A percentile compares a stretch with the other conserved stretches of the same genome.
These are phyloP conservation scores for Onchidella celtica DNA, from an alignment of 2,888 invertebrate genomes.

Conservation along the genomic window DNA sequence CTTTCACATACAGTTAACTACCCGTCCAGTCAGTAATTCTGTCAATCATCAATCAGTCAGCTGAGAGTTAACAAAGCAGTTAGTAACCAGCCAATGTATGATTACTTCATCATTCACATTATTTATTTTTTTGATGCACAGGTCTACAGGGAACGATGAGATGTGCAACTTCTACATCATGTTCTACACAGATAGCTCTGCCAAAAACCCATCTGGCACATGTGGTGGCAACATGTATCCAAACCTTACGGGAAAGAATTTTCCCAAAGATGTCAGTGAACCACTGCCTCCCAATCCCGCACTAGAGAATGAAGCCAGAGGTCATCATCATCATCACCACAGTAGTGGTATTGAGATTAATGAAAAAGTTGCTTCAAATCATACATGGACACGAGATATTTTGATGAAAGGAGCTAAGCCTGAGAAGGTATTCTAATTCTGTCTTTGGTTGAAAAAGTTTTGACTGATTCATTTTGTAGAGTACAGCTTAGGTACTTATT, in stretches of 20 bases:
- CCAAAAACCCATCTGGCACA: constrained; percentile 52
- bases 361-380: neutral
- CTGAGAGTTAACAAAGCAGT: no score
- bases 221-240: constrained; percentile 67
- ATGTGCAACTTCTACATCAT: constrained; percentile 81
- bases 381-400: neutral
- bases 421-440: no score
- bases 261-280: constrained; percentile 80
- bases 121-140: constrained; percentile 49
- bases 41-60: no score
- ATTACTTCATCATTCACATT: neutral
- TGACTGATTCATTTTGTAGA: no score
- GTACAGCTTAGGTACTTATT: no score
- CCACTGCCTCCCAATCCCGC: constrained; percentile 82
- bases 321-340: constrained; percentile 60
- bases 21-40: no score
- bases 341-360: neutral
- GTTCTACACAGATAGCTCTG: constrained; percentile 75
- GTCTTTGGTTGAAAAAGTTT: no score
- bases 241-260: constrained; percentile 62
- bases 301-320: constrained; percentile 71
- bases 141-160: constrained; percentile 77
- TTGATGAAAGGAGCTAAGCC: neutral
- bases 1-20: no score
- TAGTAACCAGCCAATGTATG: neutral